A percentile compares a stretch with the other conserved stretches of the same genome.
phyloP scores from a whole-genome alignment of 2,113 vertebrate genomes.

The Oreocharis arfaki region DNA sequence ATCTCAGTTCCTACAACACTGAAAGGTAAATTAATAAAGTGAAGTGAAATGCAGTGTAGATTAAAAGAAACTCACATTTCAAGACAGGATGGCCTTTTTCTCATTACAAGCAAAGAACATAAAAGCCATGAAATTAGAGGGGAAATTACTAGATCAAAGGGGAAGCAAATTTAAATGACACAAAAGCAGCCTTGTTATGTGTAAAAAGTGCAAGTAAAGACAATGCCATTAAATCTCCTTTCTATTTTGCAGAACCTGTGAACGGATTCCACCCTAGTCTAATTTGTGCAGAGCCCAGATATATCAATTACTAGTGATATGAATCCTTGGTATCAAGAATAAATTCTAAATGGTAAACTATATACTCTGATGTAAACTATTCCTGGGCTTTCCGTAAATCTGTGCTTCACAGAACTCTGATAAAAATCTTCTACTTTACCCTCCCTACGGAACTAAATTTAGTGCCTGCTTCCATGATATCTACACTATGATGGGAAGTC shows the following conservation, averaged over 20 bases:
- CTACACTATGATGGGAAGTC: not conserved
- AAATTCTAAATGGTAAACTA: not conserved
- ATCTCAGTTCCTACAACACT: not conserved
- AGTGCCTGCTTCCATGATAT: not conserved
- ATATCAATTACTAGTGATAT: not conserved
- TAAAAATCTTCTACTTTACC: not conserved
- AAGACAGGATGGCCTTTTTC: not conserved
- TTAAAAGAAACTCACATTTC: not conserved
- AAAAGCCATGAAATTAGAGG: not conserved
- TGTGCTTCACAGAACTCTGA: not conserved
- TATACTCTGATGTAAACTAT: not conserved
- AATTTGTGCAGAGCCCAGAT: not conserved
- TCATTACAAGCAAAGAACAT: not conserved
- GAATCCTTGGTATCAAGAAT: not conserved
- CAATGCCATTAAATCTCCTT: not conserved
- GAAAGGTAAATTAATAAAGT: not conserved
- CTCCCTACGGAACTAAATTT: not conserved
- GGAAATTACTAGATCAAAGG: constrained; percentile 22
- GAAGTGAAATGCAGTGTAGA: not conserved
- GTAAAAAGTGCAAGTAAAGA: not conserved
- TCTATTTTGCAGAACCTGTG: not conserved
- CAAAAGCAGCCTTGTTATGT: not conserved
- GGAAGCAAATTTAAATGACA: not conserved
- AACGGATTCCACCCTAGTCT: not conserved
- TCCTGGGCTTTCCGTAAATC: not conserved